Evolutionary conservation across 2,888 invertebrate genomes (phyloP).

Genomic region (Drosophila neotestacea): DNA sequence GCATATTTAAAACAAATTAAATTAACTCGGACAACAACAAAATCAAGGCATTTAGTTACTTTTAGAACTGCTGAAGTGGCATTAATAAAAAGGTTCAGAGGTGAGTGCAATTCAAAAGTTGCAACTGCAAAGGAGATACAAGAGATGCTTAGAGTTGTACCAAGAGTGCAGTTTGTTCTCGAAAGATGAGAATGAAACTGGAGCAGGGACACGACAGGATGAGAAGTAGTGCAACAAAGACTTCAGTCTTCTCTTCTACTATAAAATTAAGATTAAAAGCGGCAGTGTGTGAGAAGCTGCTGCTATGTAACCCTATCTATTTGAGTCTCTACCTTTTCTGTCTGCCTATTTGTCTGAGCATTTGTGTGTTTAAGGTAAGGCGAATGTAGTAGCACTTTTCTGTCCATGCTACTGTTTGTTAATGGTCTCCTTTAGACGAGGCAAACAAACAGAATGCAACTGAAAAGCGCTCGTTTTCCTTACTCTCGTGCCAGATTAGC

Average conservation of each 20-base stretch:
- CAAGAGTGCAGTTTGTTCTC: conserved; percentile 19
- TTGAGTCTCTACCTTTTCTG: neutral
- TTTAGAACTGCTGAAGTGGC: conserved; percentile 42
- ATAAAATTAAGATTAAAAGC: conserved; percentile 80
- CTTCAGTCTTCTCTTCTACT: conserved; percentile 42
- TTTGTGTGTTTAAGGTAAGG: conserved; percentile 57
- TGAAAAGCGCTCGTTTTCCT: conserved; percentile 20
- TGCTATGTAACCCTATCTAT: conserved; percentile 3
- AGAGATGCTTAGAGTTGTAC: conserved; percentile 6
- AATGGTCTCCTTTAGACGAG: conserved; percentile 54
- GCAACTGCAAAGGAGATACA: conserved; percentile 9
- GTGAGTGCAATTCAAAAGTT: neutral
- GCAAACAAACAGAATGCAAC: conserved; percentile 27
- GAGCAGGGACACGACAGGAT: conserved; percentile 14
- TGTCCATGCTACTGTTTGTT: conserved; percentile 58
- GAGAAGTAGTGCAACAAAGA: conserved; percentile 9
- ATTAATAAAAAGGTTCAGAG: conserved; percentile 56
- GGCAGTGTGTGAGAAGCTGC: conserved; percentile 38
- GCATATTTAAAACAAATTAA: conserved; percentile 64
- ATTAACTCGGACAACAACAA: conserved; percentile 46
- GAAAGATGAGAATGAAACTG: conserved; percentile 10
- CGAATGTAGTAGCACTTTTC: conserved; percentile 50
- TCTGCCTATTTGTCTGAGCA: conserved; percentile 5
- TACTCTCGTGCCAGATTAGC: conserved; percentile 59
- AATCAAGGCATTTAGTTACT: conserved; percentile 24